Base-by-base conservation (phyloP, 2,797 vertebrate species). In the Danio choprae region DNA sequence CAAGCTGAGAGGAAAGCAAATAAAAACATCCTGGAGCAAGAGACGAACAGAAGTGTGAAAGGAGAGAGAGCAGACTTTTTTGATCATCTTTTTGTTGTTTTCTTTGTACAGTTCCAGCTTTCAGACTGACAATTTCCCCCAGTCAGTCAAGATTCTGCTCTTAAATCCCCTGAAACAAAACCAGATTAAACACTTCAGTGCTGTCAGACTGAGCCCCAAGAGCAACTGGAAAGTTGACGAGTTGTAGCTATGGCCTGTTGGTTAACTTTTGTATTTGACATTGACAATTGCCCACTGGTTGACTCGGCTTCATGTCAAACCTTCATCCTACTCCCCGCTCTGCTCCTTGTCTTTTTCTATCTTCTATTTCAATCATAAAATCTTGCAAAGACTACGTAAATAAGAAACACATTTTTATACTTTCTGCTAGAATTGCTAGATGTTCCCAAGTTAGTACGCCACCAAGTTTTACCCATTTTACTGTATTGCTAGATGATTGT, bases 11-110 rank as follows among this genome's bases (percentile, higher is more conserved):
- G 16, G 62, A 36, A 53, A 81, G 56, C 59, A 12, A n/a, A 74
- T 69, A 44, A 68, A 55, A 79, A 59, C 38, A 68, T 59, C 72
- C 80, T 22, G 72, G 11, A 80, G 64, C 62, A 5, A 79, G 63
- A 62, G 71, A 36, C n/a, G 16, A 58, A 76, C 44, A 36, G 41
- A 53, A 38, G 64, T 51, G 51, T 12, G 71, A 59, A 40, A 48
- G 58, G 40, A 53, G 51, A 69, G 62, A 62, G 40, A 2, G 5
- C 41, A 15, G 59, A 43, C 22, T 46, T 40, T 74, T 69, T 69
- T 64, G 65, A 76, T 80, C 60, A 65, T 62, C 62, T 43, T 44
- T 80, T 56, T 41, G 18, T 41, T 44, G 4, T 40, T 16, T 13
- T 44, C 51, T 63, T 56, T 74, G 8, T 29, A 48, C 22, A 60